Base-by-base conservation (phyloP, 2,113 vertebrate species). In the Centropus bengalensis region DNA sequence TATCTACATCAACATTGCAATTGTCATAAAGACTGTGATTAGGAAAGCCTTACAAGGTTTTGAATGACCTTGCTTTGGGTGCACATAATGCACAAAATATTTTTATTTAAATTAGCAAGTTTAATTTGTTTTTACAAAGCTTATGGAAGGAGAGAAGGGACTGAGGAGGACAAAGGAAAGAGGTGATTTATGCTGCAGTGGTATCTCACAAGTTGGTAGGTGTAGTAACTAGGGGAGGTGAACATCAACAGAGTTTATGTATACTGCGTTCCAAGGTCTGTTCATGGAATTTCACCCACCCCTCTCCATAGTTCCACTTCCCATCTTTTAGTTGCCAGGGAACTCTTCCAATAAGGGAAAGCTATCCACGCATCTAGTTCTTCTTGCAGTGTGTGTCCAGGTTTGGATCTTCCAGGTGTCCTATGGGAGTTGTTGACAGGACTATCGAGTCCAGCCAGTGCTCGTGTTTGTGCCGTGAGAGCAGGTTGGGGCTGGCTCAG, bases 391-490 rank as follows among this genome's bases (percentile, higher is more conserved):
- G 12, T 36, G 2, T 42, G 44, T 20, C 83, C 42, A 32, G 8
- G 11, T 68, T 80, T 56, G 36, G 30, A 28, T 47, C 33, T 68
- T 33, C 38, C 7, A 14, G 1, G 24, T 9, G 14, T 26, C 7
- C 12, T 3, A 0, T 13, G 63, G 44, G 20, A 5, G 21, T 17
- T 15, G 36, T 0, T 1, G 7, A 1, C 0, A 1, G 40, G 40
- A 1, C 28, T 5, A 10, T 16, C 8, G 16, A 49, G 15, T 5
- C 32, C 33, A 2, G 33, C 5, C 8, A 1, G 1, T 0, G 0
- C 4, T 26, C 0, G 2, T 28, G 6, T 54, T 83, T 47, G 23
- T 44, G 9, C 23, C 19, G 1, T 0, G 3, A 2, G 0, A 27
- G 38, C 0, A 0, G 12, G 17, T 32, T 1, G 1, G 44, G 33